Conservation (phyloP, 1,140 invertebrate genomes). For the Potamilus streckersoni region DNA sequence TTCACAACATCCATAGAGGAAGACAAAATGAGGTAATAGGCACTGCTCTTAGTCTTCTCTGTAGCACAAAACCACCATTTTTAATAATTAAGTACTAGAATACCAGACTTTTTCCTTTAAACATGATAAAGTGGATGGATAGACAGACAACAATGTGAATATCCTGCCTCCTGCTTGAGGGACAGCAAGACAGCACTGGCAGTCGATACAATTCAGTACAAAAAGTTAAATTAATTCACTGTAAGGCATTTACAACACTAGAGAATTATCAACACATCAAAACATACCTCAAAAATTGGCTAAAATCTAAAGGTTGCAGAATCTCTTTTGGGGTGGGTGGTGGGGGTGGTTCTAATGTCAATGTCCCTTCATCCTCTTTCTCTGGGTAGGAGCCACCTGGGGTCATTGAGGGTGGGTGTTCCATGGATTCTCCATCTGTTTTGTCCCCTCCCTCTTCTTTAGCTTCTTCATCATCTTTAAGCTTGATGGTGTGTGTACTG, state of each 20-base stretch:
- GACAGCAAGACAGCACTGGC: neutral
- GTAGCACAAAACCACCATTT: no score
- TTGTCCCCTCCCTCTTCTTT: conserved; percentile 37
- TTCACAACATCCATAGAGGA: no score
- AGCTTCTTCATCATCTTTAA: conserved; percentile 44
- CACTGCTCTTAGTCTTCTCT: no score
- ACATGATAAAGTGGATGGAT: neutral
- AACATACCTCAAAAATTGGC: conserved; percentile 61
- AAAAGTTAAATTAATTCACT: neutral
- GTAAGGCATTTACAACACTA: neutral
- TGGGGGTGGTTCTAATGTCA: conserved; percentile 59
- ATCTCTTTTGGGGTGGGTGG: conserved; percentile 58
- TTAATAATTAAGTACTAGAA: no score
- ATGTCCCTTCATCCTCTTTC: conserved; percentile 46
- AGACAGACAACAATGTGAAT: neutral
- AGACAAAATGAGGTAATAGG: no score
- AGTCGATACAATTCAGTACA: neutral
- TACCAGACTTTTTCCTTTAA: no score
- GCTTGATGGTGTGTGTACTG: conserved; percentile 59
- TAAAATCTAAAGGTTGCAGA: conserved; percentile 60
- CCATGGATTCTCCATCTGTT: conserved; percentile 27
- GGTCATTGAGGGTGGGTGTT: conserved; percentile 37
- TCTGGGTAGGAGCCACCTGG: conserved; percentile 43
- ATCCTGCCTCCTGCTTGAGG: neutral
- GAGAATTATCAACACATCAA: neutral